phyloP scores from a whole-genome alignment of 2,797 vertebrate genomes.

The Cyclopterus lumpus region DNA sequence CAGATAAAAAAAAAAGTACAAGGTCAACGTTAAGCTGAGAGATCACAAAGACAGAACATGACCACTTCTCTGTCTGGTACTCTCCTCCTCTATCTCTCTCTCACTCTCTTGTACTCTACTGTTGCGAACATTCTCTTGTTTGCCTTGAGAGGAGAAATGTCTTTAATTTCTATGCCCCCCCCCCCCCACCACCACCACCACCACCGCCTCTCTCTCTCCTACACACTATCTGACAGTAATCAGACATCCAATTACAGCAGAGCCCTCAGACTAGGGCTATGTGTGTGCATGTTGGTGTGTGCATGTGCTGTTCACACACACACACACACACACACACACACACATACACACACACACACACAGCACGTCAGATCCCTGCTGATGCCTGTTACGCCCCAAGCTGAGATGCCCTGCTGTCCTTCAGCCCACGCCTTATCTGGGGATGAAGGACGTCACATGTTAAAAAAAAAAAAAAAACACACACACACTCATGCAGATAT shows the following conservation, averaged over 20 bases:
- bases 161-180: constrained; percentile 35
- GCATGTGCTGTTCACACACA: constrained; percentile 18
- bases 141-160: constrained; percentile 42
- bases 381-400: constrained; percentile 54
- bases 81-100: constrained; percentile 10
- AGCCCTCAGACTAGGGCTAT: constrained; percentile 46
- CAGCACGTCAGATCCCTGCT: constrained; percentile 48
- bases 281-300: constrained; percentile 7
- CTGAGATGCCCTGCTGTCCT: constrained; percentile 48
- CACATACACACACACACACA: constrained; percentile 20
- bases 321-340: constrained; percentile 7
- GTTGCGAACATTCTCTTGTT: constrained; percentile 27
- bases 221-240: constrained; percentile 74
- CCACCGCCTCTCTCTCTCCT: constrained; percentile 1
- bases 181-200: background rate
- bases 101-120: constrained; percentile 14
- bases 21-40: constrained; percentile 73
- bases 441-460: constrained; percentile 46
- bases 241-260: constrained; percentile 79
- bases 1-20: constrained; percentile 73
- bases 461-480: background rate
- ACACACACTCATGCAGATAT: constrained; percentile 9
- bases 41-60: constrained; percentile 69
- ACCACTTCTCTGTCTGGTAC: constrained; percentile 49
- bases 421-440: constrained; percentile 55